These are phyloP conservation scores for Sussaba pulchella DNA, from an alignment of 2,888 invertebrate genomes.

Conservation along the genomic window DNA sequence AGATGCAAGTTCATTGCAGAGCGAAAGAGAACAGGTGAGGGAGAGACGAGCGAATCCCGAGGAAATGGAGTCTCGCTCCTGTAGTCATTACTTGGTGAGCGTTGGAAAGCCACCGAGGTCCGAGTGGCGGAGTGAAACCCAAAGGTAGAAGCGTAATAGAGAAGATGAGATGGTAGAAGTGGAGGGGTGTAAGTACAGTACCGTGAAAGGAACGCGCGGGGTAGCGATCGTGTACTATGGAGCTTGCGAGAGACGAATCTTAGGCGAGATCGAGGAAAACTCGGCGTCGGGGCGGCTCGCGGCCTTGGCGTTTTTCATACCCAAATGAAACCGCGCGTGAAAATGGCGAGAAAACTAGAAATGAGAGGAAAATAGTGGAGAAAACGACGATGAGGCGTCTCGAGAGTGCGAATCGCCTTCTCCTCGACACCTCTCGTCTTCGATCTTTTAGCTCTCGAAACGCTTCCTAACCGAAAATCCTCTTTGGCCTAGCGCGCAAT, in stretches of 20 bases:
- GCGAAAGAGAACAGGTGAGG: conserved; percentile 63
- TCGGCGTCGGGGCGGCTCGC: conserved; percentile 56
- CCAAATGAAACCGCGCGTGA: conserved; percentile 83
- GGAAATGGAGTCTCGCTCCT: conserved; percentile 77
- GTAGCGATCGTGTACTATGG: conserved; percentile 25
- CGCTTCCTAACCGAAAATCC: conserved; percentile 35
- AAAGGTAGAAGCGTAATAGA: conserved; percentile 13
- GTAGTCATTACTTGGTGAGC: conserved; percentile 76
- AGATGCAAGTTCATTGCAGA: conserved; percentile 64
- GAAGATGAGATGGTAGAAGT: conserved; percentile 47
- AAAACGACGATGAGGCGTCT: conserved; percentile 64
- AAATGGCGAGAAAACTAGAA: conserved; percentile 69
- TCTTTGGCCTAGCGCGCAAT: conserved; percentile 39
- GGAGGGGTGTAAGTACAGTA: conserved; percentile 26
- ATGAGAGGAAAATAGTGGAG: conserved; percentile 50
- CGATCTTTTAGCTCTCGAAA: conserved; percentile 52
- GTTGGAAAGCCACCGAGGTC: conserved; percentile 62
- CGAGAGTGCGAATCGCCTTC: conserved; percentile 75
- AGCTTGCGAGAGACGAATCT: conserved; percentile 29
- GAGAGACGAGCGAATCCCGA: conserved; percentile 46
- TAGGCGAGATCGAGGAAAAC: conserved; percentile 61
- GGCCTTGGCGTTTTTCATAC: conserved; percentile 60
- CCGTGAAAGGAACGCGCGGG: conserved; percentile 26
- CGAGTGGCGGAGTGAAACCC: conserved; percentile 33
- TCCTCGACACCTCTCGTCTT: conserved; percentile 77